Evolutionary conservation across 2,113 vertebrate genomes (phyloP).

Genomic region (Platichthys flesus): DNA sequence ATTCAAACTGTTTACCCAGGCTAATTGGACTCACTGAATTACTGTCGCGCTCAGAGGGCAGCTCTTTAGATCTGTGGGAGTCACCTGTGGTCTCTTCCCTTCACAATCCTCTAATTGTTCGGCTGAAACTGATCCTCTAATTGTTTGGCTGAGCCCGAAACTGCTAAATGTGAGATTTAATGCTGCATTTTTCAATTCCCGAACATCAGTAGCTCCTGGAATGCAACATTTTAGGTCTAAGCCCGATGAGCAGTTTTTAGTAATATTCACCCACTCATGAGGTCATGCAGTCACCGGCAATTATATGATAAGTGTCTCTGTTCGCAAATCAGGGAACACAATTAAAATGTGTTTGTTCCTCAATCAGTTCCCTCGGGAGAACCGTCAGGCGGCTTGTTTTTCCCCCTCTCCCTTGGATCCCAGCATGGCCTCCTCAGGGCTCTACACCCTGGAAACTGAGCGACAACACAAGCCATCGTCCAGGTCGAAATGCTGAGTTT

Average conservation of each 20-base stretch:
- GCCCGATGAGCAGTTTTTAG: neutral
- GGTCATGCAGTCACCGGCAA: constrained; percentile 2
- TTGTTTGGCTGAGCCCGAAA: constrained; percentile 34
- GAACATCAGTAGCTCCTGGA: neutral
- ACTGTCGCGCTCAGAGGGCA: constrained; percentile 27
- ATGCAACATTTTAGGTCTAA: neutral
- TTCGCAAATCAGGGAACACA: constrained; percentile 51
- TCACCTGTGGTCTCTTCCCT: constrained; percentile 49
- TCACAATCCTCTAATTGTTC: constrained; percentile 65
- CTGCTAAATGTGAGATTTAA: constrained; percentile 16
- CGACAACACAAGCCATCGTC: constrained; percentile 61
- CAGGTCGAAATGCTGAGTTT: constrained; percentile 15
- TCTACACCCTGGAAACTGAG: constrained; percentile 74
- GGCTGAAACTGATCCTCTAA: constrained; percentile 60
- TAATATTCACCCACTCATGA: constrained; percentile 1
- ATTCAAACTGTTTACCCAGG: constrained; percentile 31
- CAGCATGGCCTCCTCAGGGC: constrained; percentile 59
- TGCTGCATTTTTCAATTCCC: neutral
- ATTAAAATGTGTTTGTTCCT: constrained; percentile 84
- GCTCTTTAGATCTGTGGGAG: constrained; percentile 52
- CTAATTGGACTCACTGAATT: constrained; percentile 36
- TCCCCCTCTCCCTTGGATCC: constrained; percentile 63
- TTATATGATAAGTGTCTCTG: constrained; percentile 22
- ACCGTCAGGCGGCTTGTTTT: constrained; percentile 74
- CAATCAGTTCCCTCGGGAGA: constrained; percentile 50